Evolutionary conservation across 2,888 invertebrate genomes (phyloP).

Genomic region (Celastrina argiolus): DNA sequence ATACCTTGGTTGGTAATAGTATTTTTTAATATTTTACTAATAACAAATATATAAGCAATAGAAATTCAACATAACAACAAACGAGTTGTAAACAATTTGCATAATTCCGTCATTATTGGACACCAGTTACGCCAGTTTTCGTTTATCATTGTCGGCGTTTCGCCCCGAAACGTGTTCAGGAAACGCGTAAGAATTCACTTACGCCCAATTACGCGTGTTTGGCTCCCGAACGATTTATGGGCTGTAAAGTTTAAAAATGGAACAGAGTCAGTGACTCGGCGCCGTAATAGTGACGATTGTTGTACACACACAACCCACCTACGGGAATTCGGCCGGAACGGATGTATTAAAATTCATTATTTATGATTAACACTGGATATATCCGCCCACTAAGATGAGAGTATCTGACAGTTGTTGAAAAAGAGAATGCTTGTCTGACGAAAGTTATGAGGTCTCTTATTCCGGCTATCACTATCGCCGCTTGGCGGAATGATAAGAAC

Average conservation of each 20-base stretch:
- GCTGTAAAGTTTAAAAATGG: constrained; percentile 19
- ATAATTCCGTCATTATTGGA: background rate
- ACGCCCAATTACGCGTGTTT: constrained; percentile 18
- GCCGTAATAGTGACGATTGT: constrained; percentile 6
- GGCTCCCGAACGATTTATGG: constrained; percentile 10
- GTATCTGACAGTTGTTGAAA: no score
- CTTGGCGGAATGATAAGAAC: no score
- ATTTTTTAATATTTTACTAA: background rate
- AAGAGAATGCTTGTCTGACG: no score
- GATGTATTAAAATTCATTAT: constrained; percentile 3
- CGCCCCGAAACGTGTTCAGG: background rate
- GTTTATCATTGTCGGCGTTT: constrained; percentile 7
- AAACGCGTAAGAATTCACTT: constrained; percentile 20
- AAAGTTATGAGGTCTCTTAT: no score
- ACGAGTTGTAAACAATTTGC: background rate
- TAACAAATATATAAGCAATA: background rate
- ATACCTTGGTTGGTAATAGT: background rate
- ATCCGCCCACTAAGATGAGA: constrained; percentile 4
- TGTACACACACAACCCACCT: background rate
- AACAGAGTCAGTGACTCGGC: constrained; percentile 20
- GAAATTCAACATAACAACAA: background rate
- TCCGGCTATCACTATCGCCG: no score
- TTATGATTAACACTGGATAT: background rate
- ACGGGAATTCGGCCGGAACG: background rate
- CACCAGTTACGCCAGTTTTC: background rate